Conservation (phyloP, 1,140 invertebrate species). For the Drosophila sechellia region DNA sequence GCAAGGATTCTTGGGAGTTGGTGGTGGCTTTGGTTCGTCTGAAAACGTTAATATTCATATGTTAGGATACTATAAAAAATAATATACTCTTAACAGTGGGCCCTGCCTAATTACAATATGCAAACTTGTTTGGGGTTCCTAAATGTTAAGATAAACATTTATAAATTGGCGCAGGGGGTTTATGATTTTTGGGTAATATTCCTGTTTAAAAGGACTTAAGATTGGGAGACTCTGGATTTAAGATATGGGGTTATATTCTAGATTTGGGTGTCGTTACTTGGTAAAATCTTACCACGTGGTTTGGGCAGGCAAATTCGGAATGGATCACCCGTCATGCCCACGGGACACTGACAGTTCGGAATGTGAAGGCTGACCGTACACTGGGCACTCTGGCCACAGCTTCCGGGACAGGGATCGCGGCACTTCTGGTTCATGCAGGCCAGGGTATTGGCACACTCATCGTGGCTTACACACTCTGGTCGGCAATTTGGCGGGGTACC, state of each 20-base stretch:
- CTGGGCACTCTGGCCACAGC: conserved; percentile 90
- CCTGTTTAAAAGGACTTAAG: no score
- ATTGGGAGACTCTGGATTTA: no score
- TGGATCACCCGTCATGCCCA: conserved; percentile 89
- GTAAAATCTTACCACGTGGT: conserved; percentile 79
- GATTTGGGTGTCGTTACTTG: not conserved
- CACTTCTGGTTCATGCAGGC: conserved; percentile 89
- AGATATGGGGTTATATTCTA: no score
- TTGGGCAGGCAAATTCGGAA: conserved; percentile 86
- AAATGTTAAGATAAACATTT: no score
- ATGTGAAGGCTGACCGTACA: conserved; percentile 91
- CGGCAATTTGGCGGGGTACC: conserved; percentile 88
- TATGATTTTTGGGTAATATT: not conserved
- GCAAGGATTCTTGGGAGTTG: conserved; percentile 86
- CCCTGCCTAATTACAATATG: conserved; percentile 77
- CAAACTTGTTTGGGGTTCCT: conserved; percentile 81
- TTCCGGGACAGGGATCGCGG: conserved; percentile 90
- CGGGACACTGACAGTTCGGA: conserved; percentile 89
- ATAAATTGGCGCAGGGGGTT: not conserved
- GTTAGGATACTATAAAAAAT: conserved; percentile 1
- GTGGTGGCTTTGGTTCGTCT: conserved; percentile 52
- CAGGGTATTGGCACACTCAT: conserved; percentile 87
- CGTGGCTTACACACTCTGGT: conserved; percentile 88
- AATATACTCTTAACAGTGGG: not conserved
- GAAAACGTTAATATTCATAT: conserved; percentile 73